Evolutionary conservation across 2,888 invertebrate species (phyloP), one percentile per base, ranked within the genome.

Genomic region (Patella caerulea): DNA sequence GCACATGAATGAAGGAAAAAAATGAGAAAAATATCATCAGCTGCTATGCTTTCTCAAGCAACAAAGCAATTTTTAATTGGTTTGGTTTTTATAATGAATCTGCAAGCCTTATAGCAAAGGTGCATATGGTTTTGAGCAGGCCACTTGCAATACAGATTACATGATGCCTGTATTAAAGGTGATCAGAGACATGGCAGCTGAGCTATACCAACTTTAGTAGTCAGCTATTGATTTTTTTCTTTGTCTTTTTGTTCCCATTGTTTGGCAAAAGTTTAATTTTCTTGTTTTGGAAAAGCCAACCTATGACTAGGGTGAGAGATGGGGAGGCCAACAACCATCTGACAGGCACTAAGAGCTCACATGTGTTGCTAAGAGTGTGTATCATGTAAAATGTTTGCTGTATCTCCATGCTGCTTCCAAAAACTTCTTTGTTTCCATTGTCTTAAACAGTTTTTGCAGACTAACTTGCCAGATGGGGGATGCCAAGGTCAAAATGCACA

Each of bases 201-300:
- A 88, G 80, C 83, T 81, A 75, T 80, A 83, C 81, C 82, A 78
- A 82, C 79, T 79, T 80, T 79, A 82, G 77, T 81, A 80, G 78
- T 80, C 80, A 78, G 81, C 77, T 83, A 88, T 89, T 88, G 88
- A 88, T 89, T 89, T 86, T 84, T 86, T 87, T 88, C 88, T 88
- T 88, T 89, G 88, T 88, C 88, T 88, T 88, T 87, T 84, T 85
- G 86, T 86, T 85, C 82, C 86, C 84, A 87, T 86, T 87, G 87
- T 85, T 83, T 83, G 83, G 82, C 84, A 87, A 86, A 86, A 86
- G 84, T 86, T 87, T 86, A 85, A 85, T 85, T 87, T 88, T 84
- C 84, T 86, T 85, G 85, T 84, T 81, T 82, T 84, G 81, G 81
- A 83, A 82, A 80, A 78, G 81, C 79, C 80, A 82, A 84, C 83